Conservation (phyloP, 53 echinoderm and acorn worm species). For the Crossaster papposus region DNA sequence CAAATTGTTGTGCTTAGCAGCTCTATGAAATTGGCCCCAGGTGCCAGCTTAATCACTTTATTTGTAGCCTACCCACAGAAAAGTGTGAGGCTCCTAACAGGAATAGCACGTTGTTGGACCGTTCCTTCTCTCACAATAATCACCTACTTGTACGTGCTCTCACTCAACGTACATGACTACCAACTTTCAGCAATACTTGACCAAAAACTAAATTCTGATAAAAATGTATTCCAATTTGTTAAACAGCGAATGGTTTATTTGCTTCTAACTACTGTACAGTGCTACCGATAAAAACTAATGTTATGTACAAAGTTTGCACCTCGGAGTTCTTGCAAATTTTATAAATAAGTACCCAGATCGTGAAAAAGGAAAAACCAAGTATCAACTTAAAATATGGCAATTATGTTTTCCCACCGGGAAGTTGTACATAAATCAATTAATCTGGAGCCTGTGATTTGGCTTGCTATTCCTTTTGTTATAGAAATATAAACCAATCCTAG, state of each 20-base stretch:
- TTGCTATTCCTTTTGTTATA: too few species aligned
- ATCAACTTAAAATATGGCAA: background rate
- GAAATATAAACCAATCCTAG: too few species aligned
- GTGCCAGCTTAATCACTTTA: too few species aligned
- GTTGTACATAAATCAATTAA: too few species aligned
- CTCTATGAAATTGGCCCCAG: too few species aligned
- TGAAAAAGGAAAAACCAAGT: background rate
- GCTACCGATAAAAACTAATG: slow-evolving; percentile 11
- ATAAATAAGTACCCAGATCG: background rate
- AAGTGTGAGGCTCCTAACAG: too few species aligned
- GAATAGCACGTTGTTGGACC: too few species aligned
- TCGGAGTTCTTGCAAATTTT: background rate
- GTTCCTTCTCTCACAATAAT: too few species aligned
- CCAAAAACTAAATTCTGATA: background rate
- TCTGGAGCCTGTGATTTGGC: too few species aligned
- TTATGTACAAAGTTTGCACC: slow-evolving; percentile 37
- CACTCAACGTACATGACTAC: background rate
- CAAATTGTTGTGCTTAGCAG: too few species aligned
- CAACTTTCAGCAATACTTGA: background rate
- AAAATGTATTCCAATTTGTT: background rate
- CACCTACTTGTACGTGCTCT: too few species aligned
- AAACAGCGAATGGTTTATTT: slow-evolving; percentile 21
- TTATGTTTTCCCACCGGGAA: background rate
- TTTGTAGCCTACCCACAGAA: too few species aligned
- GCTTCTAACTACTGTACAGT: slow-evolving; percentile 32